These are phyloP conservation scores for Bombus impatiens DNA, from an alignment of 1,140 invertebrate species.

Conservation along the genomic window DNA sequence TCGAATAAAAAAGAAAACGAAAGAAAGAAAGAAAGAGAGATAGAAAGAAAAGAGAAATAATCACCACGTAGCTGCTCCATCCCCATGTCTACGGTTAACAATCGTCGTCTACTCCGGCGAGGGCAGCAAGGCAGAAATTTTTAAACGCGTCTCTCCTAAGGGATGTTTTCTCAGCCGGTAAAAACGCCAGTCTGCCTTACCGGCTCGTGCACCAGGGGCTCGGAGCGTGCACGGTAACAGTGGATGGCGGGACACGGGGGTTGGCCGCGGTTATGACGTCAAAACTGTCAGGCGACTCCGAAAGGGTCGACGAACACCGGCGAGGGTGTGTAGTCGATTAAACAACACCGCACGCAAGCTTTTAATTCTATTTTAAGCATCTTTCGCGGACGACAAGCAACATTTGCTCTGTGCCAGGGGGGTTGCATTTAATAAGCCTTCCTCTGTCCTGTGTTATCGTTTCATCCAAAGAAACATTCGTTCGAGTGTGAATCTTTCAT, in stretches of 20 bases:
- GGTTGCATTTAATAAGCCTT: conserved; percentile 21
- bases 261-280: conserved; percentile 34
- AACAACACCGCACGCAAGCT: conserved; percentile 44
- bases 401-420: conserved; percentile 2
- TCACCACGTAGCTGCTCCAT: background rate
- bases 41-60: background rate
- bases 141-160: conserved; percentile 8
- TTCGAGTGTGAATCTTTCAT: too few species aligned
- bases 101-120: conserved; percentile 9
- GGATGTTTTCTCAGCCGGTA: conserved; percentile 29
- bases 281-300: conserved; percentile 41
- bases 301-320: conserved; percentile 46
- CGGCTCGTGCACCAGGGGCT: conserved; percentile 5
- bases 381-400: conserved; percentile 22
- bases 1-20: background rate
- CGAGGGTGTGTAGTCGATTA: conserved; percentile 46
- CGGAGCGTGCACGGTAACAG: background rate
- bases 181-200: conserved; percentile 36
- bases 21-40: background rate
- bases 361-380: conserved; percentile 48
- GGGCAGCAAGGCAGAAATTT: conserved; percentile 17
- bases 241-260: background rate
- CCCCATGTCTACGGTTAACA: conserved; percentile 30
- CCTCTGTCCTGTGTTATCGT: background rate
- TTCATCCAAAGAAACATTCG: background rate